Evolutionary conservation across 1,140 invertebrate genomes (phyloP), one percentile per base, ranked within the genome.

Genomic region (Galleria mellonella): DNA sequence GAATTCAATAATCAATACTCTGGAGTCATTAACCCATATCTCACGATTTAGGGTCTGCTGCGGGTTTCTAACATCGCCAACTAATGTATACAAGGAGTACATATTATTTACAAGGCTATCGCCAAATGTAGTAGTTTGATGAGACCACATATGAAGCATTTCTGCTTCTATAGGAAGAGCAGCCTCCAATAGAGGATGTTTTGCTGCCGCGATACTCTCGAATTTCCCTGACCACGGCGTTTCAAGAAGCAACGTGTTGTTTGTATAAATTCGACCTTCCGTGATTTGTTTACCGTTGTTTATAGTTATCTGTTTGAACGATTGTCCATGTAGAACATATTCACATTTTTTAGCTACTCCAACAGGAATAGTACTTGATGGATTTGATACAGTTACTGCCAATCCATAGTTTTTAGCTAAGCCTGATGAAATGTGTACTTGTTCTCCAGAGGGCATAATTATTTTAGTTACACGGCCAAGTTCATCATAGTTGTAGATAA

Each of bases 111-210:
- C 89, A 6, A 94, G 81, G 8, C 86, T 86, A 50, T 93, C 92
- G n/a, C 94, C 93, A 58, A 94, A 89, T 7, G 89, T 91, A 43
- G 92, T 90, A 4, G 89, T 89, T 78, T 95, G 94, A 60, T 93
- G 92, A 27, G 93, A 94, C 92, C 93, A 94, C 89, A 95, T 93
- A 7, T 93, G 94, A 30, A 97, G 87, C 91, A 97, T 95, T 87
- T 97, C 95, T 9, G 96, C 94, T 86, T 97, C 96, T 0, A 97
- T 94, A 1, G 95, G 94, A 56, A 97, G 87, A 2, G 94, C 92
- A 0, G 94, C 92, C 85, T 97, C 94, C 17, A 97, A 84, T 2
- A 97, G 77, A 0, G 95, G 95, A 86, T 97, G 96, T 32, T 94
- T 91, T 0, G 94, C 92, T 6, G 92, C 91, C 2, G 94, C 93